phyloP scores from a whole-genome alignment of 2,888 invertebrate species.

The Lingula anatina region DNA sequence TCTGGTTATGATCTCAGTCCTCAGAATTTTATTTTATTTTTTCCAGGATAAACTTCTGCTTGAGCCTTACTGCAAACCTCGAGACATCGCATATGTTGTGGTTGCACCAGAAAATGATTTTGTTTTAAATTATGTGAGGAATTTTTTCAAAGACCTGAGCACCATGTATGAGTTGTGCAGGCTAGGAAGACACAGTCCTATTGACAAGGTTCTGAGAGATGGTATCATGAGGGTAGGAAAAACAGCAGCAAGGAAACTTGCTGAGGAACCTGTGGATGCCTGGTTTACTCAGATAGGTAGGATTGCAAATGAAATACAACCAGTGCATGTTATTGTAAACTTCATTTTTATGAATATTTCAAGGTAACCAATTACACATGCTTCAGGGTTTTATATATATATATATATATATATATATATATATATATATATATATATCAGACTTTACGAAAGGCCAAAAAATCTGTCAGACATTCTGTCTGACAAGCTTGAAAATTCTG shows the following conservation, averaged over 20 bases:
- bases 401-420: no score
- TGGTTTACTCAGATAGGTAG: conserved; percentile 76
- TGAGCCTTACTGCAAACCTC: conserved; percentile 90
- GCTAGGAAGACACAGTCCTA: conserved; percentile 87
- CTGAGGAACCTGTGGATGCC: conserved; percentile 69
- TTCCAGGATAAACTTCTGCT: conserved; percentile 78
- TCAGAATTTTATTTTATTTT: conserved; percentile 3
- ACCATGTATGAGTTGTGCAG: conserved; percentile 91
- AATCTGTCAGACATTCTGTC: no score
- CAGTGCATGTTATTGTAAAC: neutral
- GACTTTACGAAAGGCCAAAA: no score
- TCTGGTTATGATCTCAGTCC: no score
- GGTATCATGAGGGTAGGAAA: conserved; percentile 81
- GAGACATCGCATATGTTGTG: conserved; percentile 92
- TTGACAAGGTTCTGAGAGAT: conserved; percentile 75
- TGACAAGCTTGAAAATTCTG: no score
- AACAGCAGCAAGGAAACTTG: conserved; percentile 59
- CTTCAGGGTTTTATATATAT: neutral
- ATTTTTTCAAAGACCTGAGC: conserved; percentile 89
- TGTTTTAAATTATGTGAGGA: conserved; percentile 69
- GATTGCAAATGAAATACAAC: no score
- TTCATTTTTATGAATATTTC: neutral
- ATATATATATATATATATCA: no score
- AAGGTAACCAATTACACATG: neutral
- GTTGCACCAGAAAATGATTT: conserved; percentile 89